Evolutionary conservation across 2,888 invertebrate species (phyloP).

Genomic region (Hoplodrina blanda): DNA sequence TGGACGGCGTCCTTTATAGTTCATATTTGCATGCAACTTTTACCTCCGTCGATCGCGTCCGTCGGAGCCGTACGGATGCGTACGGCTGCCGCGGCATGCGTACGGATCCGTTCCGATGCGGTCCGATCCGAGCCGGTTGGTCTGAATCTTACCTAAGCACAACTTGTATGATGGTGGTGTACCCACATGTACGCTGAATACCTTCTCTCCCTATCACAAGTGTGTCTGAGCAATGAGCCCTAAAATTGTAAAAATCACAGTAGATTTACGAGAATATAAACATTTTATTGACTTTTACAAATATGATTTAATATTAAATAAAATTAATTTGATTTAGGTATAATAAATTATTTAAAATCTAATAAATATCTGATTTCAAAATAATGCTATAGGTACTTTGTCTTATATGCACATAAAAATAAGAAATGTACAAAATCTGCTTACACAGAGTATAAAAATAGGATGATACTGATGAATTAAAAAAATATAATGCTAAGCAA

Average conservation of each 20-base stretch:
- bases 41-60: too few species aligned
- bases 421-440: not conserved
- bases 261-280: constrained; percentile 4
- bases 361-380: constrained; percentile 32
- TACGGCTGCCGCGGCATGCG: too few species aligned
- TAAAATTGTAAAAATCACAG: not conserved
- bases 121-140: too few species aligned
- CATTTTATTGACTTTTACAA: constrained; percentile 20
- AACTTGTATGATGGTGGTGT: not conserved
- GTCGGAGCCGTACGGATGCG: too few species aligned
- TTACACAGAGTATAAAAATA: not conserved
- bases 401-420: not conserved
- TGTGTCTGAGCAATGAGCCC: not conserved
- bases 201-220: not conserved
- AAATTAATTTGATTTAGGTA: constrained; percentile 5
- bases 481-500: not conserved
- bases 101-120: too few species aligned
- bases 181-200: too few species aligned
- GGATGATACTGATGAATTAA: not conserved
- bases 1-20: too few species aligned
- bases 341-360: constrained; percentile 41
- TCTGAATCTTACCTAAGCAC: not conserved
- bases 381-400: constrained; percentile 17
- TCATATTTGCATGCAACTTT: too few species aligned
- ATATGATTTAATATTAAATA: not conserved